Conservation (phyloP, 2,888 invertebrate genomes). For the Parochlus steinenii region DNA sequence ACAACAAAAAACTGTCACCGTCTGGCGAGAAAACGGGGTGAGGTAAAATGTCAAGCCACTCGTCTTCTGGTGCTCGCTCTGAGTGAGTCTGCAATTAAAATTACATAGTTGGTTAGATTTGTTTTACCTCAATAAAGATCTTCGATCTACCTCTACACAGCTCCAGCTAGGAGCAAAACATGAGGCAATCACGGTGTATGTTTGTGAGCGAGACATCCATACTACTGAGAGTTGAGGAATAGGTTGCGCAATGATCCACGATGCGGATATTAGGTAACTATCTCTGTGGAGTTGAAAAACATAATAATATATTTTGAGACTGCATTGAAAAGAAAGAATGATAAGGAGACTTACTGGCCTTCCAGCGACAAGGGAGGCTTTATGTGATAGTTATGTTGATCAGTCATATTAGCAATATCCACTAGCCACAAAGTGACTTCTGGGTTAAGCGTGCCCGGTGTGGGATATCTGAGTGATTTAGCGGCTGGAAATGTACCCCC, state of each 20-base stretch:
- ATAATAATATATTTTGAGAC: background rate
- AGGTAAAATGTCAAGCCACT: conserved; percentile 73
- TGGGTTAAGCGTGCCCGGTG: conserved; percentile 77
- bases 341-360: conserved; percentile 52
- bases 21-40: conserved; percentile 71
- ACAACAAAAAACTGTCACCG: conserved; percentile 65
- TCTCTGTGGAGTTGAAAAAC: conserved; percentile 39
- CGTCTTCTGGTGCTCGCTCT: conserved; percentile 66
- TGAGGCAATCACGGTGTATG: conserved; percentile 71
- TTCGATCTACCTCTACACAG: conserved; percentile 75
- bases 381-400: conserved; percentile 46
- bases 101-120: too few relatives aligned
- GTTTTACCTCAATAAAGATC: too few relatives aligned
- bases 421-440: conserved; percentile 68
- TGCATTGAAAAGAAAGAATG: background rate
- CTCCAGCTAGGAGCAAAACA: conserved; percentile 71
- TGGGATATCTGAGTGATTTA: conserved; percentile 67
- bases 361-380: conserved; percentile 57
- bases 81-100: conserved; percentile 51
- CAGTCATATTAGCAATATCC: conserved; percentile 50
- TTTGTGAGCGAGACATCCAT: conserved; percentile 90
- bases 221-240: conserved; percentile 68
- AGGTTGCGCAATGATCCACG: conserved; percentile 62
- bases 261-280: conserved; percentile 80
- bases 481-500: conserved; percentile 61